Evolutionary conservation across 2,888 invertebrate species (phyloP).

Genomic region (Acholoe squamosa): DNA sequence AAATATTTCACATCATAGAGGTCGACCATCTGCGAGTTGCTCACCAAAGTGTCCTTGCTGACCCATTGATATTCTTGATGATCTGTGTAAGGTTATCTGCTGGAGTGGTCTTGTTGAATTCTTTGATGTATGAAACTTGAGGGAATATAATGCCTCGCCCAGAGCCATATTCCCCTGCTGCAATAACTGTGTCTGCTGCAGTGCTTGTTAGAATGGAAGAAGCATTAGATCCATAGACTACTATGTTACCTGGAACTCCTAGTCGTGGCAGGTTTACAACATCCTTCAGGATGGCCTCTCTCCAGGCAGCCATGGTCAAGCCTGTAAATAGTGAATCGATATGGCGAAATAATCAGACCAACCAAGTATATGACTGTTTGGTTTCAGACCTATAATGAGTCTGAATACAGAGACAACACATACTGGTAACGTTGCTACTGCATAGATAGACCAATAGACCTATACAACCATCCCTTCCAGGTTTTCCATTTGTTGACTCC

Average conservation of each 20-base stretch:
- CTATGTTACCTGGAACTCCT: not conserved
- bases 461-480: too few species aligned
- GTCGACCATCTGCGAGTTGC: not conserved
- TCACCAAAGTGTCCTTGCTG: not conserved
- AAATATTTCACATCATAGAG: not conserved
- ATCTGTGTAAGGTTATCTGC: not conserved
- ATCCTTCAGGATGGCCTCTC: constrained; percentile 26
- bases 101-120: not conserved
- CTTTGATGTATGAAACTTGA: not conserved
- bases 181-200: not conserved
- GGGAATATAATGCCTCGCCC: constrained; percentile 21
- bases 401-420: too few species aligned
- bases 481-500: too few species aligned
- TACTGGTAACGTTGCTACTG: too few species aligned
- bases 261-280: not conserved
- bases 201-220: constrained; percentile 5
- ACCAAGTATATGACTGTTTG: too few species aligned
- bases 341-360: too few species aligned
- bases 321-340: too few species aligned
- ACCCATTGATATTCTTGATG: constrained; percentile 3
- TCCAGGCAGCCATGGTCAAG: not conserved
- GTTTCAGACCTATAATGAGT: too few species aligned
- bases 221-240: not conserved
- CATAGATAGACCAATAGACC: too few species aligned
- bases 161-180: constrained; percentile 11